These are phyloP conservation scores for Oncorhynchus masou DNA, from an alignment of 2,113 vertebrate genomes.

Conservation along the genomic window DNA sequence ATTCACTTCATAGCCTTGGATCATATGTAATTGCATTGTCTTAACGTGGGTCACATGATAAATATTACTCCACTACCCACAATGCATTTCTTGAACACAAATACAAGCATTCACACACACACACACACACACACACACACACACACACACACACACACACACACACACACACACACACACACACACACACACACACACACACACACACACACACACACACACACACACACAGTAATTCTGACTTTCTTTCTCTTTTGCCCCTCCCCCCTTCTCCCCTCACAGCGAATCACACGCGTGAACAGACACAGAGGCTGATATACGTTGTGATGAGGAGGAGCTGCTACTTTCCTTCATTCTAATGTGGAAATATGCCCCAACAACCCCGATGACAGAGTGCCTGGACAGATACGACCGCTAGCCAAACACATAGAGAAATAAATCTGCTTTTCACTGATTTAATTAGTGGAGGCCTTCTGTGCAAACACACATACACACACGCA, in stretches of 20 bases:
- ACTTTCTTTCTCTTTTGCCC: neutral
- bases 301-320: constrained; percentile 40
- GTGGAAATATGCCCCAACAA: constrained; percentile 22
- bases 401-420: constrained; percentile 30
- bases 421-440: constrained; percentile 38
- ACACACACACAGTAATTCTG: constrained; percentile 10
- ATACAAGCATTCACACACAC: neutral
- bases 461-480: constrained; percentile 60
- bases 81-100: neutral
- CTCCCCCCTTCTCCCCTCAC: constrained; percentile 25
- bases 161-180: neutral
- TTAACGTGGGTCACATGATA: neutral
- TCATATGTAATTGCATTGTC: too few relatives aligned
- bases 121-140: neutral
- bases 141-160: constrained; percentile 6
- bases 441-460: constrained; percentile 64
- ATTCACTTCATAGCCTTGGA: too few relatives aligned
- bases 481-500: constrained; percentile 26
- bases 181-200: too few relatives aligned
- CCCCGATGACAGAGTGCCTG: constrained; percentile 29
- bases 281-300: constrained; percentile 43
- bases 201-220: too few relatives aligned
- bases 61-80: too few relatives aligned
- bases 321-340: constrained; percentile 66
- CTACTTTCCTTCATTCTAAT: constrained; percentile 60